Evolutionary conservation across 2,888 invertebrate species (phyloP).

Genomic region (Corbicula japonica): DNA sequence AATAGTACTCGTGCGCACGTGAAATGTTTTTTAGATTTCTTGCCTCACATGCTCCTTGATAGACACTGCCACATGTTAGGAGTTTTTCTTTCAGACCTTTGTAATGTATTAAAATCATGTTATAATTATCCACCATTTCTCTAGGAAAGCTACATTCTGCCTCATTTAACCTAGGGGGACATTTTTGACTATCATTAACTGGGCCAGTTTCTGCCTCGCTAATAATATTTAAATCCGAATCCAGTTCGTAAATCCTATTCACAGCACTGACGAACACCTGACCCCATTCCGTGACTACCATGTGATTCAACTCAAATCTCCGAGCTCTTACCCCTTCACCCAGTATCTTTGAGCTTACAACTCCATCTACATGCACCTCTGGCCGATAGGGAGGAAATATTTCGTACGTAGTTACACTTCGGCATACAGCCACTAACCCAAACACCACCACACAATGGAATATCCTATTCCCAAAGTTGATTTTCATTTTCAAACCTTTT

Average conservation of each 20-base stretch:
- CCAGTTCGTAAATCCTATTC: slow-evolving; percentile 96
- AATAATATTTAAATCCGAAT: slow-evolving; percentile 93
- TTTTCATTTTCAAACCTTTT: slow-evolving; percentile 4
- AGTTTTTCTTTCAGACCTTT: slow-evolving; percentile 73
- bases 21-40: slow-evolving; percentile 77
- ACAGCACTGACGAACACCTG: slow-evolving; percentile 94
- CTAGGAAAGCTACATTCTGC: slow-evolving; percentile 65
- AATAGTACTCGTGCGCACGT: slow-evolving; percentile 63
- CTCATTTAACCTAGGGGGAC: slow-evolving; percentile 88
- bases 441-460: slow-evolving; percentile 43
- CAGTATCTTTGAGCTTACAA: slow-evolving; percentile 43
- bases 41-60: slow-evolving; percentile 83
- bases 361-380: slow-evolving; percentile 33
- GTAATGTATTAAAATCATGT: slow-evolving; percentile 81
- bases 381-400: slow-evolving; percentile 29
- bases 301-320: slow-evolving; percentile 59
- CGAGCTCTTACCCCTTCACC: slow-evolving; percentile 56
- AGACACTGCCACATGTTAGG: slow-evolving; percentile 84
- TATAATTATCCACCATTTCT: slow-evolving; percentile 78
- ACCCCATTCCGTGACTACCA: slow-evolving; percentile 65
- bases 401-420: slow-evolving; percentile 52
- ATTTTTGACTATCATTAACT: slow-evolving; percentile 94
- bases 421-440: slow-evolving; percentile 48
- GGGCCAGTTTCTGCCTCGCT: slow-evolving; percentile 89
- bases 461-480: slow-evolving; percentile 28